Percentiles rank a stretch among this genome's conserved stretches.
Conservation (phyloP, 2,113 vertebrate genomes). For the Nothoprocta pentlandii region DNA sequence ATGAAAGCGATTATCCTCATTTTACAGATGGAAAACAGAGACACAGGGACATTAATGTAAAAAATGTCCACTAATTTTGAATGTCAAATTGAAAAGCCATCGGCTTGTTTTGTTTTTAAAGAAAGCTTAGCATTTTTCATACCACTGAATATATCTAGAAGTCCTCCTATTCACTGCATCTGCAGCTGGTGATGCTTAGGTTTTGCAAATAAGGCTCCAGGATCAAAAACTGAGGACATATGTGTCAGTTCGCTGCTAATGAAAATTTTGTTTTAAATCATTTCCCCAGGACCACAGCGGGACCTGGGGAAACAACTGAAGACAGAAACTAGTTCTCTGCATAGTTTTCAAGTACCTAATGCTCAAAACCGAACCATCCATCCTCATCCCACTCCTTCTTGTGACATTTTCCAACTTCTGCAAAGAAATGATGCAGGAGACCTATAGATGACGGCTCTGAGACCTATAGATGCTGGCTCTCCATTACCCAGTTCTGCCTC, state of each 20-base stretch:
- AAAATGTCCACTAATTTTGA: slow-evolving; percentile 35
- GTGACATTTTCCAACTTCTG: background rate
- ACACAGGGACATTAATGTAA: background rate
- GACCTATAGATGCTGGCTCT: background rate
- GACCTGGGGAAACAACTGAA: background rate
- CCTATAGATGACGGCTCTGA: background rate
- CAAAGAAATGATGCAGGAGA: background rate
- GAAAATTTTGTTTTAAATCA: slow-evolving; percentile 13
- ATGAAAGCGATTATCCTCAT: slow-evolving; percentile 30
- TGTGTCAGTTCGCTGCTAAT: background rate
- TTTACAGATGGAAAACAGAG: slow-evolving; percentile 39
- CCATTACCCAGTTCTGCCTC: background rate
- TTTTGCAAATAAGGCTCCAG: slow-evolving; percentile 17
- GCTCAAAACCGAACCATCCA: background rate
- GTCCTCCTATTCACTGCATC: background rate
- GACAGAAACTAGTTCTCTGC: background rate
- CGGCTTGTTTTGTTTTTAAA: slow-evolving; percentile 26
- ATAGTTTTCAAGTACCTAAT: background rate
- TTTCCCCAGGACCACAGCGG: background rate
- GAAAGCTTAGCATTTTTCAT: background rate
- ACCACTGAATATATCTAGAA: background rate
- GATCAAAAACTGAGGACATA: slow-evolving; percentile 9
- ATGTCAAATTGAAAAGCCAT: slow-evolving; percentile 42
- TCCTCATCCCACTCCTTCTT: background rate
- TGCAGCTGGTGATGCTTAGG: slow-evolving; percentile 36